Evolutionary conservation across 1,140 invertebrate species (phyloP), one percentile per base, ranked within the genome.

Genomic region (Brachionus angularis): DNA sequence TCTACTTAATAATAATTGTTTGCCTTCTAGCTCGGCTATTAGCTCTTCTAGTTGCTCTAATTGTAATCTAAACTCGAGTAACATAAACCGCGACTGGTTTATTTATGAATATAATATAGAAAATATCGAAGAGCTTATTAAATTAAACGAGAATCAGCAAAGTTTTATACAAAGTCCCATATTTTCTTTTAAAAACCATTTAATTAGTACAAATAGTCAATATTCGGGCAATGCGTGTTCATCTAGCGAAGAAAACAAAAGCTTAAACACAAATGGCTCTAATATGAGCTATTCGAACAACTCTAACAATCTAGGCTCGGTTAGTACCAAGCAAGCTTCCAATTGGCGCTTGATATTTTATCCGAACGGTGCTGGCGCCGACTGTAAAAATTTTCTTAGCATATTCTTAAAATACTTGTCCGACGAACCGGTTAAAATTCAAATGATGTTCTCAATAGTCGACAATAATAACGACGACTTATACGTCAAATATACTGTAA

Each of bases 401-500:
- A 67, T 67, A 34, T 67, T 67, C 7, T 42, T 67, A 21, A 67
- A 67, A 31, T 67, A 67, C 18, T n/a, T 67, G 42, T 67, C 62
- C 14, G 62, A 67, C 42, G 62, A 67, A 18, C 62, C 62, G 62
- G 42, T 67, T 31, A 67, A 67, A 50, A 67, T 67, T 5, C 62
- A 67, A 49, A 67, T 67, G 62, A 67, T 67, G 62, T 67, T 67
- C 31, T 67, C 62, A 12, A 67, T 67, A 5, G 62, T 67, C 16
- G 47, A 67, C 42, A 67, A 67, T 33, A 31, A 46, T n/a, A 67
- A 67, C 42, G 62, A 67, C n/a, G 62, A 67, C 21, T 39, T 67
- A 18, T 67, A 67, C 16, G 62, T 67, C 14, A 67, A 67, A 18
- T 67, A 67, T 34, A 67, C 62, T 67, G 62, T 67, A 67, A 67